Evolutionary conservation across 2,113 vertebrate species (phyloP).

Genomic region (Lepisosteus osseus): DNA sequence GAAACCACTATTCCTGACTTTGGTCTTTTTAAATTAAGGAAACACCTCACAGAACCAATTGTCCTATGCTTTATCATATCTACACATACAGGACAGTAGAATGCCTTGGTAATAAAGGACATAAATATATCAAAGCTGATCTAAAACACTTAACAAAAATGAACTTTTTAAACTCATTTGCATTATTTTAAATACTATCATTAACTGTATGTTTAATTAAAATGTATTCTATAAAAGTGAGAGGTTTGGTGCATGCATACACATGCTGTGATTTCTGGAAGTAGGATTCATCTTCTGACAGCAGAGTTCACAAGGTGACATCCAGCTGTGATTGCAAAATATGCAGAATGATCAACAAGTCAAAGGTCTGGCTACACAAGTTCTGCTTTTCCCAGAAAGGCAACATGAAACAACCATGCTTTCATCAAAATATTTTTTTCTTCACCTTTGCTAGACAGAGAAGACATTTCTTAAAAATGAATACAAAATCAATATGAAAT

Average conservation of each 20-base stretch:
- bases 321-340: constrained; percentile 9
- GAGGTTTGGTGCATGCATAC: constrained; percentile 17
- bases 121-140: background rate
- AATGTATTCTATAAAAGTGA: constrained; percentile 11
- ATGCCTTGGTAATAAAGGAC: background rate
- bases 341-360: constrained; percentile 9
- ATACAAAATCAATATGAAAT: constrained; percentile 12
- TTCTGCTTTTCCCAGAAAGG: background rate
- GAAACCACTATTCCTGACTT: too few relatives aligned
- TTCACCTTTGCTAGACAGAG: background rate
- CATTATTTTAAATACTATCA: constrained; percentile 20
- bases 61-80: too few relatives aligned
- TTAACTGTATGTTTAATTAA: constrained; percentile 19
- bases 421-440: background rate
- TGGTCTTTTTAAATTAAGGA: too few relatives aligned
- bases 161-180: background rate
- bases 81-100: too few relatives aligned
- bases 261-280: constrained; percentile 16
- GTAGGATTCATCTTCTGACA: constrained; percentile 11
- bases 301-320: constrained; percentile 4
- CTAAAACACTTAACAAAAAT: background rate
- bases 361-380: constrained; percentile 9
- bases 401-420: constrained; percentile 18
- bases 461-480: background rate
- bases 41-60: too few relatives aligned